Evolutionary conservation across 2,797 vertebrate genomes (phyloP).

Genomic region (Onychomys torridus): DNA sequence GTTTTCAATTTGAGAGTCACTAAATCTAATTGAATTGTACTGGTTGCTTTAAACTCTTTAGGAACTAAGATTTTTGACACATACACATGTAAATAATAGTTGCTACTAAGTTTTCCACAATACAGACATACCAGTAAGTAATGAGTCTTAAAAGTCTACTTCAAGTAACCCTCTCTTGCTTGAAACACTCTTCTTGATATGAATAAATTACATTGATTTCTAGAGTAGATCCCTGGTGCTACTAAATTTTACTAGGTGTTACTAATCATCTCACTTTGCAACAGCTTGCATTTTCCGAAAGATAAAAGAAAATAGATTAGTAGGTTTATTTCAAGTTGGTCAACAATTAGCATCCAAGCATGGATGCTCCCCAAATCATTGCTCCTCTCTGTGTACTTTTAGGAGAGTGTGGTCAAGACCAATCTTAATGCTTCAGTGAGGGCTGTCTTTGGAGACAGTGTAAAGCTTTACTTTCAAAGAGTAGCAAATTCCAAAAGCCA

Average conservation of each 20-base stretch:
- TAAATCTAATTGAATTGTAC: neutral
- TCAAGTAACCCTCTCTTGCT: neutral
- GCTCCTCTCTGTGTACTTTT: neutral
- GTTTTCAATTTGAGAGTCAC: neutral
- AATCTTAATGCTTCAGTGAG: fast-evolving
- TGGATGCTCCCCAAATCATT: fast-evolving
- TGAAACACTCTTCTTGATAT: neutral
- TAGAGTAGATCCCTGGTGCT: neutral
- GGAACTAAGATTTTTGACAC: neutral
- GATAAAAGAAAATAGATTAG: neutral
- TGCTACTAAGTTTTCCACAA: neutral
- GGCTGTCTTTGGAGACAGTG: fast-evolving
- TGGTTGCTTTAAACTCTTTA: constrained; percentile 16
- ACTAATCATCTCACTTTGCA: neutral
- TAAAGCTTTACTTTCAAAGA: neutral
- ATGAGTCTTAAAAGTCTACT: neutral
- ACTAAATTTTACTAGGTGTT: neutral
- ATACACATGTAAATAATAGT: constrained; percentile 4
- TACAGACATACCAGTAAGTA: neutral
- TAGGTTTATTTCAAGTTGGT: neutral
- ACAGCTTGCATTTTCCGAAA: neutral
- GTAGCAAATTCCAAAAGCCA: neutral
- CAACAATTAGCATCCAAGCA: fast-evolving
- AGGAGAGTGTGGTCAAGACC: neutral
- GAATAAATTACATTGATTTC: neutral